Conservation (phyloP, 2,888 invertebrate species). For the Tenthredo amoena region DNA sequence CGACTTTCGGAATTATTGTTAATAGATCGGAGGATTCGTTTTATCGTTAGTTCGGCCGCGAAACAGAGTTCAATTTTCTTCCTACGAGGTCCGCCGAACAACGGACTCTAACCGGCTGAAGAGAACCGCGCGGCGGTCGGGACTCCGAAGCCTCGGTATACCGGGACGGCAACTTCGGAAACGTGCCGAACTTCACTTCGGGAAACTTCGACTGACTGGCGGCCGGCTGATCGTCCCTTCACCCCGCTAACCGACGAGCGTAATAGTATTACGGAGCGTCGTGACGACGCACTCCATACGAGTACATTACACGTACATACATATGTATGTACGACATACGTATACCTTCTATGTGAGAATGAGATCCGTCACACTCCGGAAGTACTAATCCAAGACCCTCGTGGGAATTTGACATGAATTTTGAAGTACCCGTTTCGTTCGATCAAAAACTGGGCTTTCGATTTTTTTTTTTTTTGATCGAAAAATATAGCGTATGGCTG, state of each 20-base stretch:
- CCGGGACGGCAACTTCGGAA: conserved; percentile 65
- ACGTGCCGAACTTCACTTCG: conserved; percentile 52
- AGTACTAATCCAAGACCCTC: background rate
- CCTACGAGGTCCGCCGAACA: conserved; percentile 52
- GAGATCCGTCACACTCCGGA: conserved; percentile 26
- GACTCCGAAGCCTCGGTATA: conserved; percentile 55
- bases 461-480: background rate
- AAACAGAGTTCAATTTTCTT: conserved; percentile 41
- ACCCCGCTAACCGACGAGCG: conserved; percentile 28
- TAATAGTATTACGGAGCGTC: conserved; percentile 50
- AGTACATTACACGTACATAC: background rate
- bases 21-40: conserved; percentile 30
- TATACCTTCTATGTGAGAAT: background rate
- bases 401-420: background rate
- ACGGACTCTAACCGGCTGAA: conserved; percentile 64
- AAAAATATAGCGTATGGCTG: background rate
- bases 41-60: conserved; percentile 47
- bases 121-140: conserved; percentile 65
- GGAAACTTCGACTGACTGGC: conserved; percentile 63
- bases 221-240: conserved; percentile 35
- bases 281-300: conserved; percentile 7
- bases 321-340: background rate
- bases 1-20: conserved; percentile 20
- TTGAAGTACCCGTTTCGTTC: background rate
- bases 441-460: background rate